Conservation (phyloP, 2,113 vertebrate genomes). For the Sorex fumeus region DNA sequence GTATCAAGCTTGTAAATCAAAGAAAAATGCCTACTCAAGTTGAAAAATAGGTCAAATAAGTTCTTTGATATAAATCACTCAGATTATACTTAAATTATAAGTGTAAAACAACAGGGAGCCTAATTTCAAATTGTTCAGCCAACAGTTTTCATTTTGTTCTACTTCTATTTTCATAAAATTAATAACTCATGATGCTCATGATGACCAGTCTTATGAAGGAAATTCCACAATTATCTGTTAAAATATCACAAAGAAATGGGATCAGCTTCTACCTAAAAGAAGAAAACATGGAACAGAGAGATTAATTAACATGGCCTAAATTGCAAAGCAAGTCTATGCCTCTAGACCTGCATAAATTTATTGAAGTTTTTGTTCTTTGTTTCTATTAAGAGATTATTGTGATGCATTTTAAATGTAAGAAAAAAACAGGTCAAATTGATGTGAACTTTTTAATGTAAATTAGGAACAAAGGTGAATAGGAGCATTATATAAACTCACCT, state of each 20-base stretch:
- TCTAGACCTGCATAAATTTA: slow-evolving; percentile 47
- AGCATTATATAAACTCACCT: neutral
- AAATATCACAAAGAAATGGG: slow-evolving; percentile 32
- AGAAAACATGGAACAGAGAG: neutral
- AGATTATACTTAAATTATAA: slow-evolving; percentile 38
- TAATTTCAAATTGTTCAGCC: slow-evolving; percentile 15
- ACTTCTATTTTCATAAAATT: slow-evolving; percentile 4
- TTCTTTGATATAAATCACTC: slow-evolving; percentile 56
- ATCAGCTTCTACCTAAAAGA: slow-evolving; percentile 11
- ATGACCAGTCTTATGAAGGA: neutral
- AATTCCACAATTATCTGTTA: slow-evolving; percentile 45
- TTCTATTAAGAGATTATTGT: slow-evolving; percentile 7
- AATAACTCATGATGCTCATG: slow-evolving; percentile 12
- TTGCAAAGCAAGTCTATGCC: neutral
- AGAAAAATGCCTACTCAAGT: slow-evolving; percentile 52
- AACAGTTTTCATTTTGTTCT: slow-evolving; percentile 38
- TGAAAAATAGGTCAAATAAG: slow-evolving; percentile 70
- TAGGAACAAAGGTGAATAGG: neutral
- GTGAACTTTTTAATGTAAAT: slow-evolving; percentile 36
- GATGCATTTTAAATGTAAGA: neutral
- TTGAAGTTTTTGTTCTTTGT: neutral
- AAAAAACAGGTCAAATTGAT: slow-evolving; percentile 19
- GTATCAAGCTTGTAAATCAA: slow-evolving; percentile 52
- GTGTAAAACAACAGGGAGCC: neutral
- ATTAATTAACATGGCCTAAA: neutral